Evolutionary conservation across 2,888 invertebrate species (phyloP).

Genomic region (Electrophaes corylata): DNA sequence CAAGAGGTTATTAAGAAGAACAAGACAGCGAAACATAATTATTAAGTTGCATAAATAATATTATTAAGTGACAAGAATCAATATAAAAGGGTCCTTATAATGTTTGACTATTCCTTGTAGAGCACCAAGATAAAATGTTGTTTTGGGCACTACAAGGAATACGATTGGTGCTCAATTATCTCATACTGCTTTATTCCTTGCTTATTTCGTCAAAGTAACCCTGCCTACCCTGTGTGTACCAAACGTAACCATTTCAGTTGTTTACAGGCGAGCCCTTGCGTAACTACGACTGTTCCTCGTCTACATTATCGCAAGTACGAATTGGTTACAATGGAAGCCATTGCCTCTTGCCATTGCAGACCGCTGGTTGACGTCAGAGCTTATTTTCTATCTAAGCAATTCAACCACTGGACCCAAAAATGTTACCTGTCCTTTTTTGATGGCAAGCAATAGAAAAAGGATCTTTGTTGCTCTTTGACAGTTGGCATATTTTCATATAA

Average conservation of each 20-base stretch:
- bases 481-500: no score
- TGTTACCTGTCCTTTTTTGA: background rate
- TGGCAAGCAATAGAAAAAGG: background rate
- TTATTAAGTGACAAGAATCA: no score
- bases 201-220: background rate
- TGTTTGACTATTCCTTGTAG: no score
- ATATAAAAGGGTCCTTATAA: no score
- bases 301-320: slow-evolving; percentile 11
- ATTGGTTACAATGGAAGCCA: slow-evolving; percentile 15
- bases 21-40: no score
- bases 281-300: slow-evolving; percentile 6
- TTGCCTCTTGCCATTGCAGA: slow-evolving; percentile 6
- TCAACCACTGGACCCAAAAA: slow-evolving; percentile 5
- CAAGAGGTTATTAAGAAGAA: no score
- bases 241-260: background rate
- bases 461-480: no score
- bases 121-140: no score
- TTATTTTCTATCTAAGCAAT: background rate
- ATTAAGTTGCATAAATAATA: no score
- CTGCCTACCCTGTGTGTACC: background rate
- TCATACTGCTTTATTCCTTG: no score
- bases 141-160: no score
- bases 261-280: slow-evolving; percentile 4
- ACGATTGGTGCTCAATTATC: no score
- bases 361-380: slow-evolving; percentile 10